Percentiles rank a stretch among this genome's conserved stretches.
Evolutionary conservation across 2,888 invertebrate species (phyloP).

Genomic region (Limnephilus auricula): DNA sequence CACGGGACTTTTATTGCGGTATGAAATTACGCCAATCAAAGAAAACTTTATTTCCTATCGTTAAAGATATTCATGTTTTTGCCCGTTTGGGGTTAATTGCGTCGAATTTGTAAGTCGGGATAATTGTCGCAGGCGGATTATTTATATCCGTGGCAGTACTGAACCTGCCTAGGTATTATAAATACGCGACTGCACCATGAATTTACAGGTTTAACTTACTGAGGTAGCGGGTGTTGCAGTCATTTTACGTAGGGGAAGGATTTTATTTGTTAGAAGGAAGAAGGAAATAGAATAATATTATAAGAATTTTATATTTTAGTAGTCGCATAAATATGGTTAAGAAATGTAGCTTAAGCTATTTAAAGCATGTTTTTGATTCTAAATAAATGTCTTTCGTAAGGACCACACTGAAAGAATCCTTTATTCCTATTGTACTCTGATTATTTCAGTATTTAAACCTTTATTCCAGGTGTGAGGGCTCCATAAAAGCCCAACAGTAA

Average conservation of each 20-base stretch:
- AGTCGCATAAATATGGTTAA: too few species aligned
- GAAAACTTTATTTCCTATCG: conserved; percentile 61
- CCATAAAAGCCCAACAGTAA: too few species aligned
- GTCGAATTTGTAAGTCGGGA: not conserved
- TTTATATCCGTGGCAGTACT: not conserved
- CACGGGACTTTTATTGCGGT: conserved; percentile 61
- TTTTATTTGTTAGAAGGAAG: not conserved
- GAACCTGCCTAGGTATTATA: not conserved
- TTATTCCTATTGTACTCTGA: too few species aligned
- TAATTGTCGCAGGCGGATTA: conserved; percentile 15
- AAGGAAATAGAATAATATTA: not conserved
- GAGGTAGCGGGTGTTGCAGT: not conserved
- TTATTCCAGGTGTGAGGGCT: too few species aligned
- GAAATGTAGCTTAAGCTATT: too few species aligned
- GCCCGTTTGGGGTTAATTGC: conserved; percentile 24
- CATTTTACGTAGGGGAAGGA: not conserved
- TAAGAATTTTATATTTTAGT: too few species aligned
- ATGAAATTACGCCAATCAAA: conserved; percentile 62
- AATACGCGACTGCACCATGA: not conserved
- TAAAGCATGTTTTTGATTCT: too few species aligned
- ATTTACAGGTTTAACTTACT: not conserved
- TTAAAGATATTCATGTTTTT: conserved; percentile 49
- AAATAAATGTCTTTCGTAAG: too few species aligned
- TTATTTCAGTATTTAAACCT: too few species aligned
- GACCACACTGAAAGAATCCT: too few species aligned